Conservation (phyloP, 2,797 vertebrate genomes). For the Sebastes jordani region DNA sequence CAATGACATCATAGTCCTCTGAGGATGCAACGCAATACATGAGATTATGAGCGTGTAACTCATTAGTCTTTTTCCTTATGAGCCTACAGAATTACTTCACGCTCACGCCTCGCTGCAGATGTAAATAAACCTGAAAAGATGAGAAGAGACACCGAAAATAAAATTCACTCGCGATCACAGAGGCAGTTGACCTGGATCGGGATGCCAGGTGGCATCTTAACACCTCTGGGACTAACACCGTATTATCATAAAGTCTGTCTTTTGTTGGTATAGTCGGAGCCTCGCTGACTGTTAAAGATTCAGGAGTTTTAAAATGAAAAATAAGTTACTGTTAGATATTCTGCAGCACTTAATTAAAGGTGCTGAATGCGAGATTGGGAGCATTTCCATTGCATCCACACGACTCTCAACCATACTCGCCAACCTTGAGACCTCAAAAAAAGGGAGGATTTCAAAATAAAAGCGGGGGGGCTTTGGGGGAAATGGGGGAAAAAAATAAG, state of each 20-base stretch:
- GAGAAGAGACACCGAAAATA: conserved; percentile 4
- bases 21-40: conserved; percentile 41
- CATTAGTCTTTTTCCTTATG: conserved; percentile 47
- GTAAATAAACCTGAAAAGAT: conserved; percentile 21
- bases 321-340: conserved; percentile 20
- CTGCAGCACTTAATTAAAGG: background rate
- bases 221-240: background rate
- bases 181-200: conserved; percentile 34
- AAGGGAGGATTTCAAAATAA: too few species aligned
- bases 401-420: too few species aligned
- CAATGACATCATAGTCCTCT: conserved; percentile 61
- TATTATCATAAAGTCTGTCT: conserved; percentile 12
- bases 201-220: conserved; percentile 28
- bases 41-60: conserved; percentile 42
- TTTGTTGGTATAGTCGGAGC: background rate
- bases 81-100: conserved; percentile 16
- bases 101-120: conserved; percentile 1
- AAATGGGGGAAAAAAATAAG: rapidly evolving
- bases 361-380: too few species aligned
- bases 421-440: too few species aligned
- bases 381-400: too few species aligned
- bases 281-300: conserved; percentile 9
- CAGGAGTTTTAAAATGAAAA: conserved; percentile 15
- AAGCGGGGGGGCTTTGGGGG: too few species aligned
- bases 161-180: conserved; percentile 23